A percentile compares a stretch with the other conserved stretches of the same genome.
Conservation (phyloP, 2,888 invertebrate species). For the Leptinotarsa rubiginosa region DNA sequence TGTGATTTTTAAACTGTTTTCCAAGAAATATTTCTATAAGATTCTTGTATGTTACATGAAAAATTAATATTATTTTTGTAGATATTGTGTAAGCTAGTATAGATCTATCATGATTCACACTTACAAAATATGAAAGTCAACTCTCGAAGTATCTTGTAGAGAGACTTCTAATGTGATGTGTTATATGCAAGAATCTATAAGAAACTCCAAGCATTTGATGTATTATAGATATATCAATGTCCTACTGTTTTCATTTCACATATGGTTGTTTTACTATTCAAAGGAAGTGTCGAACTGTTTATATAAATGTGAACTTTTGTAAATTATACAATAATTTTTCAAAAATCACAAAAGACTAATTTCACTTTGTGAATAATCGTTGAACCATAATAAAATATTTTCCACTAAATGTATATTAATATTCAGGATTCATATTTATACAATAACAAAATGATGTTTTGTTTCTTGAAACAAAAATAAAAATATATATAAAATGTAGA, state of each 20-base stretch:
- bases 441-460: not conserved
- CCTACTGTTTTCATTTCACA: not conserved
- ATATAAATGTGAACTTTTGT: not conserved
- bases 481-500: conserved; percentile 5
- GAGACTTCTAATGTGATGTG: too few species aligned
- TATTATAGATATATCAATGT: not conserved
- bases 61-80: not conserved
- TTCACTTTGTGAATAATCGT: conserved; percentile 5
- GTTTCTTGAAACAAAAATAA: conserved; percentile 3
- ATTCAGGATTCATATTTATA: conserved; percentile 6
- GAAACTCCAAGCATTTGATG: too few species aligned
- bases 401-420: conserved; percentile 14
- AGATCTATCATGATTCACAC: too few species aligned
- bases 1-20: conserved; percentile 1
- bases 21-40: not conserved
- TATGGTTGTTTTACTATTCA: not conserved
- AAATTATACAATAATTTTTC: not conserved
- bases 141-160: too few species aligned
- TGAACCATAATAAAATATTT: not conserved
- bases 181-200: not conserved
- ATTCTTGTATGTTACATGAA: not conserved
- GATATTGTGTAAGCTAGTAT: not conserved
- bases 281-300: not conserved
- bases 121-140: too few species aligned
- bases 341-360: conserved; percentile 1